Evolutionary conservation across 2,888 invertebrate genomes (phyloP).

Genomic region (Diarsia brunnea): DNA sequence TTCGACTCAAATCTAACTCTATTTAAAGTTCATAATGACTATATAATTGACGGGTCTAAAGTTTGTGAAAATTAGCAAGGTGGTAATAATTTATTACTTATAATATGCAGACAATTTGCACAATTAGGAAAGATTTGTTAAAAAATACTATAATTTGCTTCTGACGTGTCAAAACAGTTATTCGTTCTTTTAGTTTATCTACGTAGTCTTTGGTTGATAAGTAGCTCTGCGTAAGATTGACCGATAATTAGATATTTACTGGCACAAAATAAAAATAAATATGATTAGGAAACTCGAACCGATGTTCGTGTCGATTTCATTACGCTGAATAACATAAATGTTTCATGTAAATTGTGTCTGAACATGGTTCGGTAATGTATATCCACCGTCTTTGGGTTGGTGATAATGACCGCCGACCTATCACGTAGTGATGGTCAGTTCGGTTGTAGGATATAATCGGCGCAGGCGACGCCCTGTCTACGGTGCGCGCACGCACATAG

Average conservation of each 20-base stretch:
- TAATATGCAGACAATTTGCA: neutral
- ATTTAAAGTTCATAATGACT: conserved; percentile 33
- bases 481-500: conserved; percentile 30
- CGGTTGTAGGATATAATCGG: conserved; percentile 45
- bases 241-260: neutral
- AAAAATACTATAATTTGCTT: neutral
- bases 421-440: conserved; percentile 70
- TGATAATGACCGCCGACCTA: conserved; percentile 72
- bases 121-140: neutral
- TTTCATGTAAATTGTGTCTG: conserved; percentile 24
- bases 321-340: conserved; percentile 37
- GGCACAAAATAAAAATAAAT: neutral
- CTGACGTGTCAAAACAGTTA: neutral
- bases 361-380: conserved; percentile 28
- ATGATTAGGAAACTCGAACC: conserved; percentile 1
- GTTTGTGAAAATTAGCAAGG: conserved; percentile 26
- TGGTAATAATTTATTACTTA: neutral
- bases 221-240: neutral
- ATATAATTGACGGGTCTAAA: conserved; percentile 12
- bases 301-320: conserved; percentile 41
- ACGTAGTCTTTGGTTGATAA: neutral
- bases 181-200: neutral
- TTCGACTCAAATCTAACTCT: conserved; percentile 40
- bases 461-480: conserved; percentile 57
- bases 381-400: conserved; percentile 4